A percentile compares a stretch with the other conserved stretches of the same genome.
Conservation (phyloP, 1,140 invertebrate genomes). For the Aricia agestis region DNA sequence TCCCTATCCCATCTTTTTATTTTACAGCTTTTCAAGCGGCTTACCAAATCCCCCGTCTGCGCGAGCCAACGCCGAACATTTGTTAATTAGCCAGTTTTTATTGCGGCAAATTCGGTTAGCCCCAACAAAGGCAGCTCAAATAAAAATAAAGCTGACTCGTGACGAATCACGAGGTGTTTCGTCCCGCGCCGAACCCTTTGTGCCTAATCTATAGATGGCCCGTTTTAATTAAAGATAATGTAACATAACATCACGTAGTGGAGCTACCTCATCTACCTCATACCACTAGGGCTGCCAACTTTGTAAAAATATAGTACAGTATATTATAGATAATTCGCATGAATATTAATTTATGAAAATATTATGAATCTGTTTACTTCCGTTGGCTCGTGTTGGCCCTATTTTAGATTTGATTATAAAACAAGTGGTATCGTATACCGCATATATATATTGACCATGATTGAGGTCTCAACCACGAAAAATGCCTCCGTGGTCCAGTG, state of each 20-base stretch:
- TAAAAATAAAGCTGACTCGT: constrained; percentile 72
- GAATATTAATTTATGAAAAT: too few relatives aligned
- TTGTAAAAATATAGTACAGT: too few relatives aligned
- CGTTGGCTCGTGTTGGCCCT: too few relatives aligned
- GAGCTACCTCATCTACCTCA: constrained; percentile 35
- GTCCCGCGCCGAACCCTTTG: constrained; percentile 63
- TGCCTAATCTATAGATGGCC: constrained; percentile 69
- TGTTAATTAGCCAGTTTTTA: constrained; percentile 73
- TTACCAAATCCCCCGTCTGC: neutral
- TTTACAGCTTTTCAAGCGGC: too few relatives aligned
- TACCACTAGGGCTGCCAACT: constrained; percentile 32
- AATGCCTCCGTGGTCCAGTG: too few relatives aligned
- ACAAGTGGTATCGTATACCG: too few relatives aligned
- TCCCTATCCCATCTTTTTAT: too few relatives aligned
- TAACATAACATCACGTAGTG: constrained; percentile 67
- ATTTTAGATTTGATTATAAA: too few relatives aligned
- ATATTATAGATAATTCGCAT: too few relatives aligned
- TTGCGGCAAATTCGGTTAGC: constrained; percentile 72
- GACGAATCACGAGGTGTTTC: constrained; percentile 72
- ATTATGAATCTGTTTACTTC: too few relatives aligned
- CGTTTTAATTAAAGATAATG: constrained; percentile 73
- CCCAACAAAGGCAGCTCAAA: constrained; percentile 67
- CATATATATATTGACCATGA: too few relatives aligned
- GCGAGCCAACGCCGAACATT: constrained; percentile 53
- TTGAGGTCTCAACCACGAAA: too few relatives aligned